Percentiles rank a stretch among this genome's conserved stretches.
Evolutionary conservation across 2,113 vertebrate genomes (phyloP).

Genomic region (Orcinus orca): DNA sequence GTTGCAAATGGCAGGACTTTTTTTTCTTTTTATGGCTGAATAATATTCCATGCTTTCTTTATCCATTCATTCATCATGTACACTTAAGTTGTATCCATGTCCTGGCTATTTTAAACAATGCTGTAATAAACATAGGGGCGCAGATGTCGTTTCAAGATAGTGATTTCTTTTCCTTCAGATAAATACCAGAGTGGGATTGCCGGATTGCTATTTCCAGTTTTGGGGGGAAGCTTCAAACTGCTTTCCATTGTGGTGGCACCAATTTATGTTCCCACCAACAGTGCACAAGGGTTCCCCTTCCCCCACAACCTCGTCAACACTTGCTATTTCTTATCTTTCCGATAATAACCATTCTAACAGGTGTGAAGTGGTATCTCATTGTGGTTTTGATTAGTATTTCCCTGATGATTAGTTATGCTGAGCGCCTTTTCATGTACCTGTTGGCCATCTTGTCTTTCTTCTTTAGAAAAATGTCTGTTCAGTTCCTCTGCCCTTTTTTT

Average conservation of each 20-base stretch:
- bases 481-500: not conserved
- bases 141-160: not conserved
- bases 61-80: not conserved
- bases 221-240: not conserved
- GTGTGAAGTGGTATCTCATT: not conserved
- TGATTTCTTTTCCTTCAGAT: not conserved
- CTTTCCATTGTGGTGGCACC: not conserved
- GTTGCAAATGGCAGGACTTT: not conserved
- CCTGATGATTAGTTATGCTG: not conserved
- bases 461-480: not conserved
- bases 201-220: not conserved
- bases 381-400: not conserved
- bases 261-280: not conserved
- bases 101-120: not conserved
- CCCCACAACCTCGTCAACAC: not conserved
- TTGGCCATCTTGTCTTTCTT: not conserved
- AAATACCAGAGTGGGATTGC: not conserved
- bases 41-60: not conserved
- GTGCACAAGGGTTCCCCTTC: not conserved
- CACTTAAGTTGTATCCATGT: not conserved
- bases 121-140: not conserved
- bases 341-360: not conserved
- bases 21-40: not conserved
- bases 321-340: not conserved
- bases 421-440: not conserved